Base-by-base conservation (phyloP, 2,888 invertebrate genomes). In the Idaea dimidiata region DNA sequence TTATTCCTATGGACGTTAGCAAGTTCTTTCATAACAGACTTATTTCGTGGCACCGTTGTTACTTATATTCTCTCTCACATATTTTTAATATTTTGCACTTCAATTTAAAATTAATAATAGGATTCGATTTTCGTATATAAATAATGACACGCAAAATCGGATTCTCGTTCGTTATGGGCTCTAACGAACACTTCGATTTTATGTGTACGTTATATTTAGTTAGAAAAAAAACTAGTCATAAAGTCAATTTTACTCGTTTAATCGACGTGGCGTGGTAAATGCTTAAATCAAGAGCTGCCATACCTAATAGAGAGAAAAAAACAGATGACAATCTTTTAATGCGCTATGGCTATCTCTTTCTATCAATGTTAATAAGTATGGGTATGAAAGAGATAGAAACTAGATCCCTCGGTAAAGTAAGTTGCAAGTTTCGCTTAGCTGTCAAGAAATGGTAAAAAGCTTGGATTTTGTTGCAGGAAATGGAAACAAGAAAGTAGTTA, bases 221-320 rank as follows among this genome's bases (percentile, higher is more conserved):
- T 43, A 14, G 43, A 43, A 43, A 43, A 43, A 43, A 43, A 43
- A 43, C 43, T 43, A 59, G 62, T 59, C 59, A 64, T 58, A 62
- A 58, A 53, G 59, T 66, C 59, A 55, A 66, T 62, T 57, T 18
- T 43, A 43, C 43, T 43, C 43, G 43, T 43, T 43, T 43, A 7
- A 43, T 43, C 14, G 1, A 43, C 43, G 14, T 43, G 43, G 43
- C 43, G n/a, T n/a, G n/a, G n/a, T 43, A 14, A 14, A 43, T 43
- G 43, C 43, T 2, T 10, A 43, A 43, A 10, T 8, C 43, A 14
- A 14, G 14, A 8, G 43, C 8, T 10, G 43, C 43, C 43, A 43
- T 3, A n/a, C n/a, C n/a, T n/a, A 43, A 43, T 14, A 14, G 43
- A 43, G 14, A 14, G 32, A 43, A 43, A 43, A 43, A 43, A 43